Evolutionary conservation across 2,113 vertebrate species (phyloP).

Genomic region (Spea multiplicata): DNA sequence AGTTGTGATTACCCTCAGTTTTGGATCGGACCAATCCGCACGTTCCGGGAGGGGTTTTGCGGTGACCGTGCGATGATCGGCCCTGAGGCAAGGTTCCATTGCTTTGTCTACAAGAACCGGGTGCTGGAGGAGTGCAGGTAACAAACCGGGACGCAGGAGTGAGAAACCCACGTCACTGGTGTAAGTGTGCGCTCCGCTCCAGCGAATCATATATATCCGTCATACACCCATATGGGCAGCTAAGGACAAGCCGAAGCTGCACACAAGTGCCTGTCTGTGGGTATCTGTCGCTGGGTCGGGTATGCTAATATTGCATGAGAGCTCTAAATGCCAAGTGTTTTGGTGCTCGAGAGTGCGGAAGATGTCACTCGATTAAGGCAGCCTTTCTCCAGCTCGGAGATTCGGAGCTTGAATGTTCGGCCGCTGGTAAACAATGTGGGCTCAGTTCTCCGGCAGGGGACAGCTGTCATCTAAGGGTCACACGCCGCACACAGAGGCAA

Average conservation of each 20-base stretch:
- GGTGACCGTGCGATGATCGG: constrained; percentile 30
- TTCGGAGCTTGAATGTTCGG: too few species aligned
- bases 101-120: constrained; percentile 14
- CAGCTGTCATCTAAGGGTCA: background rate
- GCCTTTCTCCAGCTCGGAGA: background rate
- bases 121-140: constrained; percentile 16
- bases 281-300: background rate
- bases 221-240: too few species aligned
- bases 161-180: too few species aligned
- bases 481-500: too few species aligned
- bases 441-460: background rate
- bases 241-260: too few species aligned
- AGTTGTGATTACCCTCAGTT: background rate
- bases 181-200: too few species aligned
- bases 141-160: background rate
- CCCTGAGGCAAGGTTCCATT: constrained; percentile 16
- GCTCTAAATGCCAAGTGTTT: too few species aligned
- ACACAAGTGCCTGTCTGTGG: background rate
- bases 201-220: too few species aligned
- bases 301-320: too few species aligned
- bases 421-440: background rate
- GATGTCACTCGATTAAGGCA: too few species aligned
- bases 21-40: background rate
- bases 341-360: too few species aligned
- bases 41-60: background rate